Evolutionary conservation across 2,113 vertebrate species (phyloP).

Genomic region (Calypte anna): DNA sequence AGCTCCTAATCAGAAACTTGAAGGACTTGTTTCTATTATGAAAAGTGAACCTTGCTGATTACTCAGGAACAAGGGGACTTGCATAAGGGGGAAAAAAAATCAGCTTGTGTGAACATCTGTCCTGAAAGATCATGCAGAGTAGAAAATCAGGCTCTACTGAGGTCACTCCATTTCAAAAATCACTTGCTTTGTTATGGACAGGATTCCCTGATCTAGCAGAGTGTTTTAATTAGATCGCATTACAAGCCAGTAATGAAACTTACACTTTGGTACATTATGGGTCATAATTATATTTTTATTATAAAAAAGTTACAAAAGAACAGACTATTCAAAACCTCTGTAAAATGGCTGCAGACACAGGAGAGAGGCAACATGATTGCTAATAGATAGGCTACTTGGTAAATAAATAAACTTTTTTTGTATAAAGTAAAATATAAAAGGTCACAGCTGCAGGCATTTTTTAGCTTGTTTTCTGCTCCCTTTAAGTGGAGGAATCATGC

Average conservation of each 20-base stretch:
- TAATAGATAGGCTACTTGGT: neutral
- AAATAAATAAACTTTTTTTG: neutral
- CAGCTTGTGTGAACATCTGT: neutral
- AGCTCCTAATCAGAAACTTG: neutral
- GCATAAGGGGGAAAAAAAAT: neutral
- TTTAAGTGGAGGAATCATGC: neutral
- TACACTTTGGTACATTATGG: neutral
- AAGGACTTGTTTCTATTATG: neutral
- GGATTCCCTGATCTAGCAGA: neutral
- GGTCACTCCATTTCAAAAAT: constrained; percentile 3
- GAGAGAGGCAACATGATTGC: neutral
- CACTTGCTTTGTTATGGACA: neutral
- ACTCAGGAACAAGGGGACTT: neutral
- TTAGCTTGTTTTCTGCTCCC: neutral
- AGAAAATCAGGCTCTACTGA: neutral
- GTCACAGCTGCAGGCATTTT: neutral
- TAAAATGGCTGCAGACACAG: neutral
- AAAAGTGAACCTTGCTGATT: neutral
- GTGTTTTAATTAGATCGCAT: constrained; percentile 19
- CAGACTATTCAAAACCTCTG: neutral
- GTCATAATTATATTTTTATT: constrained; percentile 32
- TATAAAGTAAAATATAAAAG: neutral
- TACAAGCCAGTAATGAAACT: constrained; percentile 26
- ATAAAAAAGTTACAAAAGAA: constrained; percentile 41
- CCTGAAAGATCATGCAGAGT: neutral